A percentile compares a stretch with the other conserved stretches of the same genome.
These are phyloP conservation scores for Zhuqinia jingwanae DNA, from an alignment of 2,888 invertebrate genomes.

Conservation along the genomic window DNA sequence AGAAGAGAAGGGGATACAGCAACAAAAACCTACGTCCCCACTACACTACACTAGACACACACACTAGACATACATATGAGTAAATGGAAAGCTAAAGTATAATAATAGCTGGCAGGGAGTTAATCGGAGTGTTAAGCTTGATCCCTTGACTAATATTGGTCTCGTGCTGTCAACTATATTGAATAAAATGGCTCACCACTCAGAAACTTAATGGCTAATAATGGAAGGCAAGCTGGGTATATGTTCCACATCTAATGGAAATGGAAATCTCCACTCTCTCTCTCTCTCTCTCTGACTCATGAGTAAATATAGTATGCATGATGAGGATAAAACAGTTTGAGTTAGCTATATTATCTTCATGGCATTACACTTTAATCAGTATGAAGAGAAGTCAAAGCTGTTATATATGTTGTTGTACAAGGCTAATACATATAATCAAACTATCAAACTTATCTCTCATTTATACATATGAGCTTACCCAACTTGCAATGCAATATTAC, in stretches of 20 bases:
- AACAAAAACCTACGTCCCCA: no score
- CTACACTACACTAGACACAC: constrained; percentile 38
- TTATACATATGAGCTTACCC: background rate
- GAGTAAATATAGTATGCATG: constrained; percentile 20
- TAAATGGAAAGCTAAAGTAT: constrained; percentile 56
- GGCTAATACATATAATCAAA: background rate
- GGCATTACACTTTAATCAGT: constrained; percentile 32
- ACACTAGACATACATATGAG: constrained; percentile 3
- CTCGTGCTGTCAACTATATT: constrained; percentile 79
- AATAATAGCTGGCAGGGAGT: constrained; percentile 72
- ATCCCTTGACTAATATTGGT: constrained; percentile 79
- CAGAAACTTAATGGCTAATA: constrained; percentile 79
- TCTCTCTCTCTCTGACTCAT: background rate
- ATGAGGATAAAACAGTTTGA: no score
- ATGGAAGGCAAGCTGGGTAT: constrained; percentile 77
- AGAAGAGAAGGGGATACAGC: background rate
- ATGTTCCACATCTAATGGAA: constrained; percentile 62
- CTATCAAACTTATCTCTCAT: no score
- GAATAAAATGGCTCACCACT: constrained; percentile 76
- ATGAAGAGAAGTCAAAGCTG: background rate
- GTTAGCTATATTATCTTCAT: constrained; percentile 32
- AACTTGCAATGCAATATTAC: no score
- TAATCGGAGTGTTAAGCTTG: constrained; percentile 78
- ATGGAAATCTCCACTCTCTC: constrained; percentile 62
- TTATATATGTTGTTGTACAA: background rate